Conservation (phyloP, 2,797 vertebrate genomes). For the Artibeus lituratus region DNA sequence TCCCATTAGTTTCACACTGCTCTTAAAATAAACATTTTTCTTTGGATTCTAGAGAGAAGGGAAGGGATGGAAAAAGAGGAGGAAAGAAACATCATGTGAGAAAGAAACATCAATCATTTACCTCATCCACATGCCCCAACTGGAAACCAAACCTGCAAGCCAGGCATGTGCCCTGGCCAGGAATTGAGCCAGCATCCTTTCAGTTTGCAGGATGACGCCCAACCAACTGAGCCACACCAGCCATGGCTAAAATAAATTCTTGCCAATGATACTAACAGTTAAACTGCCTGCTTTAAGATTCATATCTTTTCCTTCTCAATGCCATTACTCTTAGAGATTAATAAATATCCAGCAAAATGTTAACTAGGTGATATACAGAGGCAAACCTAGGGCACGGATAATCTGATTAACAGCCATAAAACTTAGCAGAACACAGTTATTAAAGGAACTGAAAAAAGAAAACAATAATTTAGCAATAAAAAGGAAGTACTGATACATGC, state of each 20-base stretch:
- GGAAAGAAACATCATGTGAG: too few relatives aligned
- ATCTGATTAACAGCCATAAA: background rate
- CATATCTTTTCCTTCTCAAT: background rate
- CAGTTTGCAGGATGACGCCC: too few relatives aligned
- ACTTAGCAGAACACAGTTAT: background rate
- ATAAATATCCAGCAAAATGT: background rate
- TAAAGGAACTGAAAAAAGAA: background rate
- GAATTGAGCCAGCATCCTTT: too few relatives aligned
- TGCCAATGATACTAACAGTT: background rate
- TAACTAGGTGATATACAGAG: background rate
- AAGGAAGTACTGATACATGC: background rate
- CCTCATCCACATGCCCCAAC: too few relatives aligned
- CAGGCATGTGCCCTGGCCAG: too few relatives aligned
- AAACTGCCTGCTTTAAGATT: background rate
- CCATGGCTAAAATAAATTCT: background rate
- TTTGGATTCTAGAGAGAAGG: too few relatives aligned
- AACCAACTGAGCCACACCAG: too few relatives aligned
- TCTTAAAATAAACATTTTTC: background rate
- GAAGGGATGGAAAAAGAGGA: too few relatives aligned
- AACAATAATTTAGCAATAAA: background rate
- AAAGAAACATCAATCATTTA: too few relatives aligned
- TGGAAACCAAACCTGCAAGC: too few relatives aligned
- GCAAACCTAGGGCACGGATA: background rate
- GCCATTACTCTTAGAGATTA: background rate
- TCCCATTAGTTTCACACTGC: background rate